Evolutionary conservation across 2,888 invertebrate genomes (phyloP), one percentile per base, ranked within the genome.

Genomic region (Agrochola macilenta): DNA sequence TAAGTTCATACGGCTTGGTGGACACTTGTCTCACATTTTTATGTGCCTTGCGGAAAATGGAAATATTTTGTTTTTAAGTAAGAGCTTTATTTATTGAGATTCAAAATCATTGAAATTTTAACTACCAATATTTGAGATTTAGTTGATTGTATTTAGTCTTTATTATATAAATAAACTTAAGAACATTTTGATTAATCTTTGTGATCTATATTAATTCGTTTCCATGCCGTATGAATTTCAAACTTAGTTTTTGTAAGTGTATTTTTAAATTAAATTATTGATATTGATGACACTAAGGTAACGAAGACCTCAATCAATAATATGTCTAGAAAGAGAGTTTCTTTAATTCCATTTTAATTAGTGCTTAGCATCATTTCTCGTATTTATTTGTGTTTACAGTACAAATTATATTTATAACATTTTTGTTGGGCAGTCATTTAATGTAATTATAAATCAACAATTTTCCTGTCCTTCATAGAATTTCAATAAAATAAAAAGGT

Each of bases 321-420:
- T 11, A 69, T 30, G 63, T 64, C 49, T 60, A 23, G 26, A n/a
- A 23, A 26, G 12, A 39, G 7, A 64, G 39, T 58, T 63, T 65
- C 8, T 39, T 35, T 54, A n/a, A 74, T 79, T 79, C 66, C 46
- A 76, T 63, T 52, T 52, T 64, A 49, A 14, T 69, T 35, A 74
- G 23, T 39, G 60, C 52, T 9, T 43, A 72, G 46, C 11, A 49
- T 54, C 61, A 26, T 61, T 49, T 46, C 12, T 52, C 46, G 26
- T 63, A 71, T 74, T 78, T 39, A 20, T 58, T 83, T 65, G 57
- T 46, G 65, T 80, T 78, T 69, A 74, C 75, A 88, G 87, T 88
- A 87, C 87, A 88, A 88, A 88, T 78, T 78, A 86, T 82, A 54
- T 17, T 84, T 78, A 78, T 82, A 46, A 30, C 35, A 58, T 54